Percentiles rank a stretch among this genome's conserved stretches.
Conservation (phyloP, 2,888 invertebrate genomes). For the Luffia ferchaultella region DNA sequence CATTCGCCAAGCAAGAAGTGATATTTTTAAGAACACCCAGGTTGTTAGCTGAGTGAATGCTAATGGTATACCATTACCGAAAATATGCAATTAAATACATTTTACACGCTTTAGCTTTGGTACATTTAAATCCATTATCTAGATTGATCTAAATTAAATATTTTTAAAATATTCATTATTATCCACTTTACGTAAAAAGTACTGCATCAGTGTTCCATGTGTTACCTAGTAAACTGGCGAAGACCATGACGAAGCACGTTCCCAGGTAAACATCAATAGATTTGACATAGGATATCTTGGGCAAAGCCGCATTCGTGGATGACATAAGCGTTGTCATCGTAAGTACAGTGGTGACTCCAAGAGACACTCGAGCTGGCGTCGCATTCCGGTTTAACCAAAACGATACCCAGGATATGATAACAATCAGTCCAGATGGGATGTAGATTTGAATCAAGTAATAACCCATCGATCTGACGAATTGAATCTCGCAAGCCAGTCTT, state of each 20-base stretch:
- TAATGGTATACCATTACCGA: constrained; percentile 36
- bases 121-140: neutral
- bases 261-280: constrained; percentile 92
- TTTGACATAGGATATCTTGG: constrained; percentile 92
- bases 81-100: too few relatives aligned
- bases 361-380: constrained; percentile 85
- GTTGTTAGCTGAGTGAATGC: neutral
- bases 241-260: constrained; percentile 94
- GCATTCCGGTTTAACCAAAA: constrained; percentile 90
- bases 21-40: neutral
- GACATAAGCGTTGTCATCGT: constrained; percentile 94
- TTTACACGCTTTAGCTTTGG: too few relatives aligned
- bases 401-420: constrained; percentile 91
- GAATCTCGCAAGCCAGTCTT: constrained; percentile 86
- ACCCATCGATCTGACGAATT: constrained; percentile 91
- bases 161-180: neutral
- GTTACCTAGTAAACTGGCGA: constrained; percentile 86
- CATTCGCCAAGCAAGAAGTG: too few relatives aligned
- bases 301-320: constrained; percentile 88
- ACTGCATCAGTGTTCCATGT: too few relatives aligned
- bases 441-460: constrained; percentile 94
- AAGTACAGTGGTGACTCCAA: constrained; percentile 89
- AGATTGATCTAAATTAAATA: neutral
- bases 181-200: neutral
- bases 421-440: constrained; percentile 89